Conservation (phyloP, 2,113 vertebrate genomes). For the Crotalus horridus region DNA sequence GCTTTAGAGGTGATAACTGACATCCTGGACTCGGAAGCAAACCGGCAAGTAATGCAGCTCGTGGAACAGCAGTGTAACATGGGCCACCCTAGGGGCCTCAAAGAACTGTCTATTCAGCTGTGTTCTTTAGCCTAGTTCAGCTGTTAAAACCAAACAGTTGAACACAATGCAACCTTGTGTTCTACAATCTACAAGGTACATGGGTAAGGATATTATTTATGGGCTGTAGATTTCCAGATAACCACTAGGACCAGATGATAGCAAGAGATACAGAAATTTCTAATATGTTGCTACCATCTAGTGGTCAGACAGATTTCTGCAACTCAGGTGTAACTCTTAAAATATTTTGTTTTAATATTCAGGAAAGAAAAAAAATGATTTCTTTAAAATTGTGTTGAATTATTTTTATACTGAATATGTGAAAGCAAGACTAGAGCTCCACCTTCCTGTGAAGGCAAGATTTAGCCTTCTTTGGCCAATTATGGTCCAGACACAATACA, state of each 20-base stretch:
- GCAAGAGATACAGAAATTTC: neutral
- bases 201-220: neutral
- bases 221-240: neutral
- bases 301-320: neutral
- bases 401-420: neutral
- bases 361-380: neutral
- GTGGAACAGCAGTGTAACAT: neutral
- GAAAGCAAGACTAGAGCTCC: neutral
- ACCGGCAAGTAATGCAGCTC: neutral
- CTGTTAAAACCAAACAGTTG: neutral
- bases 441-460: neutral
- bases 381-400: neutral
- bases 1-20: neutral
- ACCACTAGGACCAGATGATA: neutral
- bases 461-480: neutral
- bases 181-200: neutral
- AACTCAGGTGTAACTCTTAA: neutral
- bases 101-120: neutral
- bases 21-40: neutral
- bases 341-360: neutral
- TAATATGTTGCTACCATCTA: neutral
- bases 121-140: neutral
- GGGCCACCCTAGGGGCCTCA: neutral
- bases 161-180: neutral
- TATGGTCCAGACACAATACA: neutral